Evolutionary conservation across 64 coral and sea anemone genomes (phyloP).

Genomic region (Dendronephthya gigantea): DNA sequence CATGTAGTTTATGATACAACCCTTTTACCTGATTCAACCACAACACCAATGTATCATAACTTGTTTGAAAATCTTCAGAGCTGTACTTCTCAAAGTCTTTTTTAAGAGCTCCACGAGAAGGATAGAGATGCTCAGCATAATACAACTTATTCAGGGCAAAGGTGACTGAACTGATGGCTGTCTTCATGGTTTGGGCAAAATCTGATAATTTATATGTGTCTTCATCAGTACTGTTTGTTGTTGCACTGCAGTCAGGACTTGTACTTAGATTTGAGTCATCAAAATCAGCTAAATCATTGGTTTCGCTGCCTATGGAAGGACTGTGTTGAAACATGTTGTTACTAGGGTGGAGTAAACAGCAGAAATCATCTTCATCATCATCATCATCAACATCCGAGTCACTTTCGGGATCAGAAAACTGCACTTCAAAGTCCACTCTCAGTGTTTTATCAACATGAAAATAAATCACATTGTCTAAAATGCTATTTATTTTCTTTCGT

Average conservation of each 20-base stretch:
- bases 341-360: not conserved
- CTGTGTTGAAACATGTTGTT: not conserved
- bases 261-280: not conserved
- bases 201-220: not conserved
- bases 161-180: conserved; percentile 49
- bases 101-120: conserved; percentile 50
- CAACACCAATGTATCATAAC: conserved; percentile 57
- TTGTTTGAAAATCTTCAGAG: conserved; percentile 52
- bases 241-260: not conserved
- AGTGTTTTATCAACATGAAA: conserved; percentile 42
- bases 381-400: not conserved
- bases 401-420: not conserved
- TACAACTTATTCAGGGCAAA: conserved; percentile 59
- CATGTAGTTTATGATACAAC: conserved; percentile 64
- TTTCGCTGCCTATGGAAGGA: not conserved
- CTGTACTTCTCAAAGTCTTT: conserved; percentile 54
- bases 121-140: conserved; percentile 65
- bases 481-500: conserved; percentile 52
- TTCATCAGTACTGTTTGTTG: not conserved
- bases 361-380: not conserved
- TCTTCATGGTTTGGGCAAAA: not conserved
- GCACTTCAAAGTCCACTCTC: not conserved
- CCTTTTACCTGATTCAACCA: conserved; percentile 86
- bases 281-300: not conserved
- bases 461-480: conserved; percentile 84